Evolutionary conservation across 2,797 vertebrate genomes (phyloP), one percentile per base, ranked within the genome.

Genomic region (Peromyscus attwateri): DNA sequence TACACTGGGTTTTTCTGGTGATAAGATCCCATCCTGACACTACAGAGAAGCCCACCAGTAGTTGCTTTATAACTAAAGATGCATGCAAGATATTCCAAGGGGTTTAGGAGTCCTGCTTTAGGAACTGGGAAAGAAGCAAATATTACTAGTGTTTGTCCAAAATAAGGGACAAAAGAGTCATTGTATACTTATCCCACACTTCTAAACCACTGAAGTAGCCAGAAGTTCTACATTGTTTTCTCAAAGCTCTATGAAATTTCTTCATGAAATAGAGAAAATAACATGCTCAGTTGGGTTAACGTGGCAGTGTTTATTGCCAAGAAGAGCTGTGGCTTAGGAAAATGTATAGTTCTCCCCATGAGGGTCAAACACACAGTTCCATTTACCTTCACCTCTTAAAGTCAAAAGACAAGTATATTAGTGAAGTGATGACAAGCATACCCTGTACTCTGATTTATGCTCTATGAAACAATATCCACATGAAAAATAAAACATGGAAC

Each of bases 321-420:
- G 46, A 92, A 93, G 49, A 84, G 9, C 52, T 27, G 16, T 77
- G 7, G 25, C 4, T 25, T 66, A 87, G 8, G 43, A 95, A 97
- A 94, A 82, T 55, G 31, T 66, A 13, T 19, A 79, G 92, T 9
- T 92, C 46, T 34, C n/a, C 79, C 46, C 64, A 43, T 40, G 13
- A 34, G 23, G 49, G 37, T 94, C 80, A 92, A 16, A 71, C 75
- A 95, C 66, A 81, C 40, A 82, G 83, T 94, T 87, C 62, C 87
- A 93, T 91, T 97, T 83, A 80, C 55, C 29, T 92, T 77, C 25
- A 68, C 66, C 43, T 90, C 60, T 76, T 66, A 93, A 92, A 96
- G 52, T 37, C 62, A 90, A 94, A 92, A 91, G 64, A 77, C 60
- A 90, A 92, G 40, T 40, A 84, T 83, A 81, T 92, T 89, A 95